Conservation (phyloP, 2,797 vertebrate genomes). For the Poecilia picta region DNA sequence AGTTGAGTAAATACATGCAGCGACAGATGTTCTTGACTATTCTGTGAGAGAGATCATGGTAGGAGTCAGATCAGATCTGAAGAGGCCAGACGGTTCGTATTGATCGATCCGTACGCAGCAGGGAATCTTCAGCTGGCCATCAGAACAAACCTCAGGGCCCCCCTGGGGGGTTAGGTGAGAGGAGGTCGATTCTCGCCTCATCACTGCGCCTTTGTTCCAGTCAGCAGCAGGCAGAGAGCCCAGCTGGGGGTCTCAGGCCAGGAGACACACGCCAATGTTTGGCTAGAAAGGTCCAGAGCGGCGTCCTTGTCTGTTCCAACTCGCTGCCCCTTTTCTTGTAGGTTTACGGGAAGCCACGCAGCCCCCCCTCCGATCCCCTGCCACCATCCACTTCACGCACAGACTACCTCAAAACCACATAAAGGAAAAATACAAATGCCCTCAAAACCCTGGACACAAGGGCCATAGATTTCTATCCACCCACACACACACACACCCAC, state of each 20-base stretch:
- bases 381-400: slow-evolving; percentile 1
- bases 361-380: slow-evolving; percentile 6
- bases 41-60: neutral
- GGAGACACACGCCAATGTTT: slow-evolving; percentile 76
- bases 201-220: slow-evolving; percentile 64
- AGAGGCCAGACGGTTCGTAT: slow-evolving; percentile 48
- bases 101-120: slow-evolving; percentile 33
- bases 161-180: slow-evolving; percentile 54
- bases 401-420: slow-evolving; percentile 15
- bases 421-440: slow-evolving; percentile 9
- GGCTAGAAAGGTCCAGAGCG: slow-evolving; percentile 57
- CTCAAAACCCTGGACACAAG: neutral
- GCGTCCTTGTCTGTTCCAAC: slow-evolving; percentile 67
- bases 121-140: slow-evolving; percentile 10
- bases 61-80: slow-evolving; percentile 13
- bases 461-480: slow-evolving; percentile 20
- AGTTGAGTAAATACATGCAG: neutral
- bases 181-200: slow-evolving; percentile 63
- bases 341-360: slow-evolving; percentile 56
- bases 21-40: neutral
- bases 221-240: slow-evolving; percentile 31
- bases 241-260: slow-evolving; percentile 71
- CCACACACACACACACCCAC: neutral
- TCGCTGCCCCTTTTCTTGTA: slow-evolving; percentile 74
- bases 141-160: slow-evolving; percentile 13